Evolutionary conservation across 2,113 vertebrate species (phyloP).

Genomic region (Micromys minutus): DNA sequence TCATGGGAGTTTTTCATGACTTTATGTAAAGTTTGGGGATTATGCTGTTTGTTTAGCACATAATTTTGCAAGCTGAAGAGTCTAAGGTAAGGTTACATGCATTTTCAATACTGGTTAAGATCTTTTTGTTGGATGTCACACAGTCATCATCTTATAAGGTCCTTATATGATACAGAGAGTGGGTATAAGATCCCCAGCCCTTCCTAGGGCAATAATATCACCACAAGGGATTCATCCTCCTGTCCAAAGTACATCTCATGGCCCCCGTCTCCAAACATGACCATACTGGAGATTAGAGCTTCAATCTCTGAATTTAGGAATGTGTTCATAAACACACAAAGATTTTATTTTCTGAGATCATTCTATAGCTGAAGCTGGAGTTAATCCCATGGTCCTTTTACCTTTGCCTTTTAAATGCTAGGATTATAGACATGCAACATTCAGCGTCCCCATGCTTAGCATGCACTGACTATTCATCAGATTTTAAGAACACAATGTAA

Average conservation of each 20-base stretch:
- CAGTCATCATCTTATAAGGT: neutral
- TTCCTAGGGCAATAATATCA: neutral
- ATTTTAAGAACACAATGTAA: slow-evolving; percentile 48
- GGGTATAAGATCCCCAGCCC: no score
- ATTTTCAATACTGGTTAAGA: neutral
- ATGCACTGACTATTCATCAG: slow-evolving; percentile 41
- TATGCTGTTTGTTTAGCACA: neutral
- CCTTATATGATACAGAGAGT: no score
- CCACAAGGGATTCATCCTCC: neutral
- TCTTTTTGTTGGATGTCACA: neutral
- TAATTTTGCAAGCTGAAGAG: neutral
- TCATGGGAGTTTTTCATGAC: neutral
- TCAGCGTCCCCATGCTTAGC: neutral
- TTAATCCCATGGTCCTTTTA: neutral
- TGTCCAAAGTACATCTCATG: neutral
- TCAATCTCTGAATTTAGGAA: neutral
- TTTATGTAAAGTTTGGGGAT: neutral
- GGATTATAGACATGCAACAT: neutral
- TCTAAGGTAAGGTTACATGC: neutral
- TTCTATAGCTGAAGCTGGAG: neutral
- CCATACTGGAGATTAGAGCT: neutral
- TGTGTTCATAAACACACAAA: neutral
- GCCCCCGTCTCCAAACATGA: neutral
- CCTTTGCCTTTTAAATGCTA: neutral
- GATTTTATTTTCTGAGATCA: neutral